Conservation (phyloP, 92 coral and sea anemone genomes). For the Palythoa grandis region DNA sequence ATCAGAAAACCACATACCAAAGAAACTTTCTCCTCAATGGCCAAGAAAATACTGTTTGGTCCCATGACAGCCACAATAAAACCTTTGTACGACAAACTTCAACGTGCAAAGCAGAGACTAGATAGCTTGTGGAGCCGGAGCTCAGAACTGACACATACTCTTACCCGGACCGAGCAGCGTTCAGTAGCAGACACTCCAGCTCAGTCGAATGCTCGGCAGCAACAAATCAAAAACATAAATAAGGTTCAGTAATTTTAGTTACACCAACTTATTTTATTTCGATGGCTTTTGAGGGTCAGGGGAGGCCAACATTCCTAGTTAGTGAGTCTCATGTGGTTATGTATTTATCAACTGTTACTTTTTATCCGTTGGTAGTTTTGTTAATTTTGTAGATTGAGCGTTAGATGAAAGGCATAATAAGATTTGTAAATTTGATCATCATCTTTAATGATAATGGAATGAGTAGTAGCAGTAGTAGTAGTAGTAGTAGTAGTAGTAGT, state of each 20-base stretch:
- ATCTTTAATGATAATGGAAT: too few relatives aligned
- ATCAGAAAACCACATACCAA: conserved; percentile 67
- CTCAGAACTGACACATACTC: conserved; percentile 29
- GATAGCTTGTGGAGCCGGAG: conserved; percentile 73
- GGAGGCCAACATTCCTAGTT: too few relatives aligned
- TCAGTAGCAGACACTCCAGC: neutral
- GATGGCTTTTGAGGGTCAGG: too few relatives aligned
- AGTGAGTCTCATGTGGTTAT: too few relatives aligned
- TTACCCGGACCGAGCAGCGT: neutral
- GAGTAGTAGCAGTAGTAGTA: too few relatives aligned
- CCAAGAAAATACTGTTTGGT: conserved; percentile 69
- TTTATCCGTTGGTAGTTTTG: neutral
- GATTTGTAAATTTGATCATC: too few relatives aligned
- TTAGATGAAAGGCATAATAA: too few relatives aligned
- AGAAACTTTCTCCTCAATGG: conserved; percentile 69
- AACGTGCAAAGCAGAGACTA: conserved; percentile 68
- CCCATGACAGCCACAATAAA: conserved; percentile 78
- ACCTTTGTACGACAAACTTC: conserved; percentile 67
- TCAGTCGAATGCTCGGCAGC: neutral
- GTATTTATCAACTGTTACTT: neutral
- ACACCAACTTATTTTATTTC: too few relatives aligned
- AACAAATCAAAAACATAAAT: conserved; percentile 18
- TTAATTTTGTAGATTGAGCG: too few relatives aligned
- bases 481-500: too few relatives aligned
- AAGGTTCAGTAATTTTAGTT: neutral